Evolutionary conservation across 2,888 invertebrate species (phyloP).

Genomic region (Oxyscelio sp.): DNA sequence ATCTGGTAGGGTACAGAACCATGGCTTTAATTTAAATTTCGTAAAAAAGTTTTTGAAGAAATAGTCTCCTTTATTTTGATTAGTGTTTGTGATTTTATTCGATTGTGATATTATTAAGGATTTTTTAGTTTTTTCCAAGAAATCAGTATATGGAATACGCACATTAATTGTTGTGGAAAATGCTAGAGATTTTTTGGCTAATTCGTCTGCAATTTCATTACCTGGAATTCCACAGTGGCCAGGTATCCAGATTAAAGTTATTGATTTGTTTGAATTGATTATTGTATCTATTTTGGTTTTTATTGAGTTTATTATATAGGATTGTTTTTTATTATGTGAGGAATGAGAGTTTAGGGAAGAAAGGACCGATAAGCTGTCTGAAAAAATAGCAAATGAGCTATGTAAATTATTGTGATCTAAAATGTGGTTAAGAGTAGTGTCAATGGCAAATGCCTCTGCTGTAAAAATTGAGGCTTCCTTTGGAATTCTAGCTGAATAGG

Average conservation of each 20-base stretch:
- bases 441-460: constrained; percentile 2
- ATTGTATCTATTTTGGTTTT: background rate
- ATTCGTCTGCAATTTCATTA: background rate
- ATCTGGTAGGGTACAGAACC: background rate
- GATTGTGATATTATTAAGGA: background rate
- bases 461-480: constrained; percentile 7
- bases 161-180: background rate
- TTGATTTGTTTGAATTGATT: background rate
- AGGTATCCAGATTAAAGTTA: background rate
- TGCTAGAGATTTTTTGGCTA: background rate
- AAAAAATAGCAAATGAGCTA: background rate
- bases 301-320: background rate
- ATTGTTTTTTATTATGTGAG: background rate
- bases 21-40: background rate
- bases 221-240: background rate
- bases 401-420: background rate
- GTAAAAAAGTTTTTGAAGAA: constrained; percentile 1
- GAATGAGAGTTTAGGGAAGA: background rate
- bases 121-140: background rate
- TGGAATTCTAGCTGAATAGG: background rate
- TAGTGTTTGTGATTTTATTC: background rate
- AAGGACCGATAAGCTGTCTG: background rate
- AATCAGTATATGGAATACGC: background rate
- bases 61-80: background rate
- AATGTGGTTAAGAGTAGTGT: background rate